Evolutionary conservation across 2,113 vertebrate genomes (phyloP).

Genomic region (Bos javanicus): DNA sequence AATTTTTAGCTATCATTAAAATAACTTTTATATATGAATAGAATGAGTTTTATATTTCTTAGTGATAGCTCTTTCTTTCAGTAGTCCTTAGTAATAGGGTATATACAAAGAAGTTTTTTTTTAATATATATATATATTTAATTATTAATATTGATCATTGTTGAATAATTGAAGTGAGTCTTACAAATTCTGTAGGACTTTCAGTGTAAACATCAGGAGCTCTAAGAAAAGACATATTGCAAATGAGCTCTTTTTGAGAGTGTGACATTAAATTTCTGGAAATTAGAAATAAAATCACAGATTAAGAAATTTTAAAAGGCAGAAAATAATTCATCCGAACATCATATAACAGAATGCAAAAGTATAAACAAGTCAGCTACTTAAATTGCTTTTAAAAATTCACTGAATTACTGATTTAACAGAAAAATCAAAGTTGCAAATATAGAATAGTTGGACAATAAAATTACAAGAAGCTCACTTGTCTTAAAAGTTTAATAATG

Average conservation of each 20-base stretch:
- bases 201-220: background rate
- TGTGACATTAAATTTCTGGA: background rate
- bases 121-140: background rate
- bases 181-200: background rate
- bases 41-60: background rate
- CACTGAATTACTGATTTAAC: background rate
- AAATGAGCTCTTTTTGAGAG: background rate
- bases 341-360: background rate
- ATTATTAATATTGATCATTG: background rate
- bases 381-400: background rate
- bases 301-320: background rate
- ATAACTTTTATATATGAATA: background rate
- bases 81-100: background rate
- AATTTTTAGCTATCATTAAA: background rate
- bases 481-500: background rate
- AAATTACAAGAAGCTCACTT: background rate
- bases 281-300: background rate
- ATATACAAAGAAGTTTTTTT: background rate
- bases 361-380: background rate
- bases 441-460: background rate
- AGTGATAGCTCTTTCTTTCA: background rate
- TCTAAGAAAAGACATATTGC: background rate
- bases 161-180: background rate
- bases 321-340: background rate
- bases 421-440: slow-evolving; percentile 9